These are phyloP conservation scores for Forbesichthys agassizii DNA, from an alignment of 2,113 vertebrate genomes.

Conservation along the genomic window DNA sequence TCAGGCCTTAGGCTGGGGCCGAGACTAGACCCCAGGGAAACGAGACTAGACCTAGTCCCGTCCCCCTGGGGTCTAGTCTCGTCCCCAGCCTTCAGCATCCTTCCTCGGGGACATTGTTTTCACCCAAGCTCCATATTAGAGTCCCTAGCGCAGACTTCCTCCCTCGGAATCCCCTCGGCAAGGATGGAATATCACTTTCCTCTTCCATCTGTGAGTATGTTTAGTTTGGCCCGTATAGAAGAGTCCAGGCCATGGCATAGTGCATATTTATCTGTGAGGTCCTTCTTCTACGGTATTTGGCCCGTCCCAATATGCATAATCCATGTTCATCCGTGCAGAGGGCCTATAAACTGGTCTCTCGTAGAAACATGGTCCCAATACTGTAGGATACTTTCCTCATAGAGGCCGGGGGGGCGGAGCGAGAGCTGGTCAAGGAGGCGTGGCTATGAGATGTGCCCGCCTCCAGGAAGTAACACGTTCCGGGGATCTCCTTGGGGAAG, in stretches of 20 bases:
- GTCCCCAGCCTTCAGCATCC: constrained; percentile 19
- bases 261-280: constrained; percentile 12
- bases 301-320: constrained; percentile 23
- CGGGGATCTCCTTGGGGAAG: constrained; percentile 97
- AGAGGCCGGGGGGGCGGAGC: constrained; percentile 86
- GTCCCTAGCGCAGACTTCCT: constrained; percentile 11
- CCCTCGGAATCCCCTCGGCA: constrained; percentile 17
- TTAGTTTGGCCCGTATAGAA: constrained; percentile 12
- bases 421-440: constrained; percentile 73
- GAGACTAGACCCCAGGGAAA: not conserved
- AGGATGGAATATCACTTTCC: constrained; percentile 21
- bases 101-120: constrained; percentile 13
- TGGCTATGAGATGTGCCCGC: constrained; percentile 87
- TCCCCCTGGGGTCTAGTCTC: no score
- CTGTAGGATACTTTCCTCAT: constrained; percentile 96
- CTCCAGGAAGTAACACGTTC: constrained; percentile 98
- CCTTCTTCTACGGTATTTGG: constrained; percentile 9
- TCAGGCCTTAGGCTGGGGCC: not conserved
- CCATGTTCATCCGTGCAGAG: not conserved
- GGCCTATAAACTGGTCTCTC: constrained; percentile 95
- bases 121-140: constrained; percentile 28
- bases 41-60: constrained; percentile 17
- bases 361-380: constrained; percentile 99
- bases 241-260: constrained; percentile 41
- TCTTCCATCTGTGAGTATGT: constrained; percentile 17